Base-by-base conservation (phyloP, 1,140 invertebrate species). In the Schlechtendalia chinensis region DNA sequence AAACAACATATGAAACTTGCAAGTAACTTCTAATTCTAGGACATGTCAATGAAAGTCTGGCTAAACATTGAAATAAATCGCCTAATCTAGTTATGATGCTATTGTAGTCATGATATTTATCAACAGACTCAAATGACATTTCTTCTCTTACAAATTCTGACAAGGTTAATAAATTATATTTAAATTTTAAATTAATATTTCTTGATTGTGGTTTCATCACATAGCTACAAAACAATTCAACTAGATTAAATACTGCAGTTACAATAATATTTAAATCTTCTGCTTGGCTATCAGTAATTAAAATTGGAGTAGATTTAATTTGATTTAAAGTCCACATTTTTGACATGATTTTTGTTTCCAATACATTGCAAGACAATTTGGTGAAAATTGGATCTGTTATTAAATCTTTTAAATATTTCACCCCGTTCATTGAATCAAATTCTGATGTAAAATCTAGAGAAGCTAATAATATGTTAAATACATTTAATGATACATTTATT, bases 401-500 rank as follows among this genome's bases (percentile, higher is more conserved):
- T 39, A 91, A 82, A 80, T 88, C 86, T 3, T 90, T 82, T 1
- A 89, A 87, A 74, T 89, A 88, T 24, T 87, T 85, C 11, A 91
- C 83, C 1, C 89, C 90, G 1, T 88, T 87, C 16, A 88, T 86
- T 56, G 89, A 86, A 10, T 88, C 87, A 77, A 91, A 91, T 81
- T 87, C 88, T 80, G 90, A 88, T 22, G 87, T 89, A 83, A 90
- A 89, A 3, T 87, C 83, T 0, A 87, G 82, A 24, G 89, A 88
- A 22, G 87, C 86, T 5, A 91, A 86, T 0, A 91, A 84, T 83
- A 86, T 88, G 0, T 90, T 87, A 77, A 91, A 90, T 1, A 89
- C 87, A 5, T 89, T 89, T 2, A 91, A 83, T 61, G 89, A 90
- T 0, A 90, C 89, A 16, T 89, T 87, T 5, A 90, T 86, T 0